A percentile compares a stretch with the other conserved stretches of the same genome.
These are phyloP conservation scores for Rambutsinella grinnellia DNA, from an alignment of 2,888 invertebrate genomes.

Conservation along the genomic window DNA sequence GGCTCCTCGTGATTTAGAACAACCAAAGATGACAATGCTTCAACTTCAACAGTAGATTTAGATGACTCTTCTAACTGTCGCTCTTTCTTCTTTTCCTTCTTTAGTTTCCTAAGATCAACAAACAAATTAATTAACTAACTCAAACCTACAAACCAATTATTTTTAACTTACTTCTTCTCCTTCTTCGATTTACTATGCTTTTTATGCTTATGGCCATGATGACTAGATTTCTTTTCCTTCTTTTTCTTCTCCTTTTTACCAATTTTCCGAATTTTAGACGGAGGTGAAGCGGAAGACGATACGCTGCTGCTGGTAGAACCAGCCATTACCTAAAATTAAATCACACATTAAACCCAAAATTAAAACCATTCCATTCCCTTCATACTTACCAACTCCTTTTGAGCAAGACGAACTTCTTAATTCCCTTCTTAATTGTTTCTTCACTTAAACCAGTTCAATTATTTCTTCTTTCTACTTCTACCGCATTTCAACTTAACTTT, in stretches of 20 bases:
- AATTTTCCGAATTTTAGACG: conserved; percentile 61
- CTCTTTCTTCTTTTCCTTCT: conserved; percentile 75
- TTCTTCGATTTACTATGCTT: conserved; percentile 72
- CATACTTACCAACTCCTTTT: too few species aligned
- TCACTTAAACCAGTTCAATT: too few species aligned
- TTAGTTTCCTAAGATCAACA: conserved; percentile 68
- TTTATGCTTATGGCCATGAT: conserved; percentile 77
- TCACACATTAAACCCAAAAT: too few species aligned
- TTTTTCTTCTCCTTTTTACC: conserved; percentile 66
- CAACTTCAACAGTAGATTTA: conserved; percentile 58
- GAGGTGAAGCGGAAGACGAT: conserved; percentile 40
- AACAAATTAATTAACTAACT: conserved; percentile 11
- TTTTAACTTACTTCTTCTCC: conserved; percentile 69
- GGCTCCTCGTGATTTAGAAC: conserved; percentile 4
- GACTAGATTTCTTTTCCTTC: conserved; percentile 69
- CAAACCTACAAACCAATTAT: conserved; percentile 5
- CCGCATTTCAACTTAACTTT: too few species aligned
- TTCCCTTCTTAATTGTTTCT: too few species aligned
- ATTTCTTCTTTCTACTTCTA: too few species aligned
- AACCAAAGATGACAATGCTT: conserved; percentile 27
- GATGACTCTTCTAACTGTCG: conserved; percentile 70
- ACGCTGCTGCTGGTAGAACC: not conserved
- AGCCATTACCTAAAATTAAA: too few species aligned
- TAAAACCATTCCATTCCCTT: too few species aligned
- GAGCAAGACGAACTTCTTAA: too few species aligned